Base-by-base conservation (phyloP, 1,140 invertebrate species). In the Euwallacea similis region DNA sequence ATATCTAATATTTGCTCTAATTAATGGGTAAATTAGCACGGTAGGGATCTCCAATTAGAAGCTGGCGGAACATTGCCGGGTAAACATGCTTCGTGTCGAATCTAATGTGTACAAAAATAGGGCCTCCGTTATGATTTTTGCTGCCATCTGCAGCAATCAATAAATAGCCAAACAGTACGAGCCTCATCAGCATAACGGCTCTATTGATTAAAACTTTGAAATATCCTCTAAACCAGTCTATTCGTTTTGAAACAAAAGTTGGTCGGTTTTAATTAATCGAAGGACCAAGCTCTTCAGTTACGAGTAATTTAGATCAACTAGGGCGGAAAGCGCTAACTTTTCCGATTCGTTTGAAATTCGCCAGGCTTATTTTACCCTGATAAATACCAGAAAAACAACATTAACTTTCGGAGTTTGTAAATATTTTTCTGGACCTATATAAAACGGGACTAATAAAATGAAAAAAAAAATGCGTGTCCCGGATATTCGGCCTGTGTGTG, bases 1-100 rank as follows among this genome's bases (percentile, higher is more conserved):
- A 58, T 41, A 33, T 16, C 55, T 58, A 58, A 58, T 58, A 58
- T 58, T 58, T 58, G 55, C n/a, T 58, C 10, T 58, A 58, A 58
- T 58, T 58, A 58, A 58, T 58, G 13, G 55, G 15, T 10, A 58
- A 15, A 58, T 58, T 58, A 58, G 21, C 21, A 33, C 21, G 55
- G 21, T 6, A 15, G 13, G 55, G n/a, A 58, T 15, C 55, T n/a
- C 16, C 9, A 58, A 58, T 21, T 58, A 50, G 46, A 50, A 50
- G 13, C 46, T 50, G 9, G 9, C 2, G 46, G 13, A 50, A 50
- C 6, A 33, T 33, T 33, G 21, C 21, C 21, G 21, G 21, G 21
- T 33, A 33, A 33, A 33, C 21, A 33, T 33, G 21, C 21, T 33
- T 33, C 4, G 21, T 33, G 21, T 33, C 4, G 21, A 33, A 4